These are phyloP conservation scores for Polyodon spathula DNA, from an alignment of 2,113 vertebrate species.

Conservation along the genomic window DNA sequence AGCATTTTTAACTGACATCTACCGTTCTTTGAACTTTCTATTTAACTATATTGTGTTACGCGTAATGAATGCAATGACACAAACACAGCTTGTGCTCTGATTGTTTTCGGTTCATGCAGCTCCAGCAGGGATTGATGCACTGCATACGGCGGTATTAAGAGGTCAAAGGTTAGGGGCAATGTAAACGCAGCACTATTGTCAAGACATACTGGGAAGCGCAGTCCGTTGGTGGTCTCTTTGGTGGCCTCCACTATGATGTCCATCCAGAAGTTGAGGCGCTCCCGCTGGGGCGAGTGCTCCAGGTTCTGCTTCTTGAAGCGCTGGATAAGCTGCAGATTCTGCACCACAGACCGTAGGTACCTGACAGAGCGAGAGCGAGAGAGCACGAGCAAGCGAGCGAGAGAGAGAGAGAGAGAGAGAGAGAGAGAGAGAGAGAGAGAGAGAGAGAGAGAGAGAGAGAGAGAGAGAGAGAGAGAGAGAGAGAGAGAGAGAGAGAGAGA, in stretches of 20 bases:
- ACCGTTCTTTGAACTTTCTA: no score
- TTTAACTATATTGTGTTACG: no score
- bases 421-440: not conserved
- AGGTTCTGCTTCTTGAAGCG: constrained; percentile 74
- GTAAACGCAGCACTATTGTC: not conserved
- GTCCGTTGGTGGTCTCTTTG: constrained; percentile 66
- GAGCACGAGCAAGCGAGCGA: not conserved
- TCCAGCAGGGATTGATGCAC: no score
- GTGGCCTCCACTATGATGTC: constrained; percentile 92
- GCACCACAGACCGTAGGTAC: constrained; percentile 86
- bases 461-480: not conserved
- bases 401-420: not conserved
- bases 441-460: not conserved
- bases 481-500: not conserved
- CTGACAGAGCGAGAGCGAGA: constrained; percentile 38
- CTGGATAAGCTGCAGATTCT: constrained; percentile 85
- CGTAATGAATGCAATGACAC: no score
- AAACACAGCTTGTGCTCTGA: no score
- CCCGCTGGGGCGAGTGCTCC: constrained; percentile 73
- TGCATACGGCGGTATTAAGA: no score
- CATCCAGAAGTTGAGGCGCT: constrained; percentile 90
- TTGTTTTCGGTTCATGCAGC: no score
- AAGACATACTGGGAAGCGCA: constrained; percentile 81
- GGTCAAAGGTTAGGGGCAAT: no score
- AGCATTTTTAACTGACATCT: no score